Percentiles rank a stretch among this genome's conserved stretches.
Evolutionary conservation across 2,888 invertebrate genomes (phyloP).

Genomic region (Pristionchus entomophagus): DNA sequence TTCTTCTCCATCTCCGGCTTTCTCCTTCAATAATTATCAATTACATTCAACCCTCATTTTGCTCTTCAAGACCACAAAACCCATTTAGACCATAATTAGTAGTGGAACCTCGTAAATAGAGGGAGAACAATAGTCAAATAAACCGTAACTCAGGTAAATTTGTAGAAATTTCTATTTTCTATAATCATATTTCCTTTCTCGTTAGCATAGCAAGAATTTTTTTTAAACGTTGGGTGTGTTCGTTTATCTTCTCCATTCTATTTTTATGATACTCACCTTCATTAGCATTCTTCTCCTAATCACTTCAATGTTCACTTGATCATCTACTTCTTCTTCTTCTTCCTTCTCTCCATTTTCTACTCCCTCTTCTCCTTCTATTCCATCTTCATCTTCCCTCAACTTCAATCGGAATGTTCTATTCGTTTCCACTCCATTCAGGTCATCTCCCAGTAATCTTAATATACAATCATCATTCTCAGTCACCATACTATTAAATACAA

Average conservation of each 20-base stretch:
- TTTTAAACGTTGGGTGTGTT: too few species aligned
- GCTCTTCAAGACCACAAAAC: too few species aligned
- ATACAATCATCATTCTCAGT: not conserved
- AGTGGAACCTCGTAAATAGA: too few species aligned
- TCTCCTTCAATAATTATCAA: not conserved
- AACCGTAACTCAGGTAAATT: too few species aligned
- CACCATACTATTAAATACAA: not conserved
- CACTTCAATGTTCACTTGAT: not conserved
- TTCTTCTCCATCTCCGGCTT: not conserved
- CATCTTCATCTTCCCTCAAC: slow-evolving; percentile 56
- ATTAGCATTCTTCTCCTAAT: not conserved
- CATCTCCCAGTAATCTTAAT: slow-evolving; percentile 56
- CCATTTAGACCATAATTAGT: too few species aligned
- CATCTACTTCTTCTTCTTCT: slow-evolving; percentile 1
- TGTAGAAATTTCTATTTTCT: too few species aligned
- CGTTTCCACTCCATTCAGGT: slow-evolving; percentile 61
- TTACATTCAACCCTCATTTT: not conserved
- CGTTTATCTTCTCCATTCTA: not conserved
- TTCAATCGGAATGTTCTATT: slow-evolving; percentile 66
- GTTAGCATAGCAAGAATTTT: too few species aligned
- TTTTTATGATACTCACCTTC: not conserved
- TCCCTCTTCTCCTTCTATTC: not conserved
- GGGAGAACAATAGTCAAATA: too few species aligned
- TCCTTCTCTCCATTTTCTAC: not conserved
- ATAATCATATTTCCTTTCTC: too few species aligned